Conservation (phyloP, 2,888 invertebrate genomes). For the Iphiclides podalirius region DNA sequence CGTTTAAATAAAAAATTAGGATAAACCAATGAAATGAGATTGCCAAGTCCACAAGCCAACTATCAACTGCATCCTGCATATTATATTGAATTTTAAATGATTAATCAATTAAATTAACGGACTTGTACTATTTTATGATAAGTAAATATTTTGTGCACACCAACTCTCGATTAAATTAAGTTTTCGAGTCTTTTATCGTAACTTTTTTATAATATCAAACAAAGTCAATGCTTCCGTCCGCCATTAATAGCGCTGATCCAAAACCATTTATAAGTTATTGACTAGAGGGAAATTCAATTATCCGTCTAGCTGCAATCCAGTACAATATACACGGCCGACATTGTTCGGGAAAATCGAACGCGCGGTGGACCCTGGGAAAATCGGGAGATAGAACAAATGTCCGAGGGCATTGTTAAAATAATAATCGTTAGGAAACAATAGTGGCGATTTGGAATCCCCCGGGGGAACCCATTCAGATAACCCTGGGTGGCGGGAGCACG, state of each 20-base stretch:
- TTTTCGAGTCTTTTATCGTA: too few species aligned
- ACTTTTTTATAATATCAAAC: too few species aligned
- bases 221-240: too few species aligned
- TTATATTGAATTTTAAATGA: too few species aligned
- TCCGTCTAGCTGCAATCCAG: conserved; percentile 21
- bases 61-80: too few species aligned
- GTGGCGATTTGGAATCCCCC: conserved; percentile 44
- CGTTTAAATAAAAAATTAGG: too few species aligned
- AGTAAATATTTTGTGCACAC: too few species aligned
- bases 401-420: conserved; percentile 37
- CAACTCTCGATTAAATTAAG: too few species aligned
- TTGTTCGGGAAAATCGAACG: conserved; percentile 5
- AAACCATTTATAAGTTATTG: not conserved
- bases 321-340: not conserved
- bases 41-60: too few species aligned
- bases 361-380: conserved; percentile 36
- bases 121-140: too few species aligned
- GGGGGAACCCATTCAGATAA: conserved; percentile 44
- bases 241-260: not conserved
- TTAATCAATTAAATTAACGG: too few species aligned
- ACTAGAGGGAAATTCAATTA: not conserved
- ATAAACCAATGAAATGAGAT: too few species aligned
- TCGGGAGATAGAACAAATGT: conserved; percentile 29
- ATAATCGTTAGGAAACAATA: conserved; percentile 44
- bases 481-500: conserved; percentile 42